Evolutionary conservation across 2,888 invertebrate species (phyloP), one percentile per base, ranked within the genome.

Genomic region (Plagiodera versicolora): DNA sequence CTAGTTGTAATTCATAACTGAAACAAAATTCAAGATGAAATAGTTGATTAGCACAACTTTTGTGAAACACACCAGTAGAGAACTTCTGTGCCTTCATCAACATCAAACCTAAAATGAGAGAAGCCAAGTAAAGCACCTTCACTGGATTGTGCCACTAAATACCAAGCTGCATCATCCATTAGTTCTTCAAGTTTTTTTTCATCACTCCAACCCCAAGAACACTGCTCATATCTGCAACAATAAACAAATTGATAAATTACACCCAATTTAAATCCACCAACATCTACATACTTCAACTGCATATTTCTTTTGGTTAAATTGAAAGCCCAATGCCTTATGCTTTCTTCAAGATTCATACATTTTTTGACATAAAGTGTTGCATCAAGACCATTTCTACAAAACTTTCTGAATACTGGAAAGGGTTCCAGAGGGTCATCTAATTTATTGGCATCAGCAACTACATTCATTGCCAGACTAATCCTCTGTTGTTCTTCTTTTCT

Each of bases 1-100:
- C 89, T 69, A 95, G 83, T 80, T 96, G 95, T 65, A 95, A 84
- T 79, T 95, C 95, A 81, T 95, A 96, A 78, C 94, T 93, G 78
- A 61, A 79, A 77, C 60, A 44, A 53, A 10, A 39, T 19, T 20
- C n/a, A 51, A 51, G 8, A 8, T 6, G 17, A 14, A 19, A n/a
- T 17, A 14, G 17, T 19, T 9, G 18, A 35, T 16, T 16, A 5
- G 11, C 11, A 28, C 8, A 11, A 20, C 2, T 46, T 46, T 5
- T 10, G 1, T 11, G 48, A 19, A 17, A 75, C 81, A 81, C 78
- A 91, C 91, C 91, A 91, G 78, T 92, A 93, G 6, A 93, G 77
- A 5, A 92, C 92, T 74, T 89, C 88, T 52, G 86, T 82, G 14
- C 88, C 90, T 76, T 86, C 87, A 75, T 94, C 93, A 81, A 92